A percentile compares a stretch with the other conserved stretches of the same genome.
phyloP scores from a whole-genome alignment of 2,113 vertebrate genomes.

The Murina feae region DNA sequence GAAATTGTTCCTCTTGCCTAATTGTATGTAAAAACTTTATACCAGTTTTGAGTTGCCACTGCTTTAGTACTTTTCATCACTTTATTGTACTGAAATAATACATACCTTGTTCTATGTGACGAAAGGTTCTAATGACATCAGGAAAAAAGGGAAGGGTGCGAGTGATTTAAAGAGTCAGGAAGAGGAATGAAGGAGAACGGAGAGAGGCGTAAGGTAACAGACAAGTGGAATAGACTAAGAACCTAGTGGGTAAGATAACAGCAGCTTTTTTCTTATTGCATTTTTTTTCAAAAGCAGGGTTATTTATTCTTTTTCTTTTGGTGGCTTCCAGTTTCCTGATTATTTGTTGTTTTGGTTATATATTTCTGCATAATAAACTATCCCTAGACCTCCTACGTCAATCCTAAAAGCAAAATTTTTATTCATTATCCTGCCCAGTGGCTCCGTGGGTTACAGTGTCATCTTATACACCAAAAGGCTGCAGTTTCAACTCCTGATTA shows the following conservation, averaged over 20 bases:
- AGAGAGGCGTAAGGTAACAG: neutral
- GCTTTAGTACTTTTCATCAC: neutral
- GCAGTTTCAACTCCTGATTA: neutral
- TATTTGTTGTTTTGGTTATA: neutral
- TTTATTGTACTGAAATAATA: neutral
- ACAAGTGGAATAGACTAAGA: accelerated
- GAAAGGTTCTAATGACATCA: neutral
- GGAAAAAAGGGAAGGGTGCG: neutral
- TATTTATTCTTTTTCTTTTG: neutral
- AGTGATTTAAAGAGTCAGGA: accelerated
- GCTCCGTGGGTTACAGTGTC: neutral
- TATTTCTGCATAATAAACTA: neutral
- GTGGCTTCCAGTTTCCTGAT: neutral
- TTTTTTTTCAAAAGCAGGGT: neutral
- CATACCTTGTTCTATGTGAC: neutral
- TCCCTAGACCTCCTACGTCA: neutral
- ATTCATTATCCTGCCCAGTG: neutral
- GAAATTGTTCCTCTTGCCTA: neutral
- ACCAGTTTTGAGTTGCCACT: neutral
- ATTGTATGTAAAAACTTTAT: neutral
- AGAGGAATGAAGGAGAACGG: neutral
- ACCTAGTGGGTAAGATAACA: neutral
- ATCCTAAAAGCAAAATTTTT: neutral
- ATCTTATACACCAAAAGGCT: neutral
- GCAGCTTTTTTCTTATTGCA: neutral